Base-by-base conservation (phyloP, 2,888 invertebrate genomes). In the Hydropsyche betteni region DNA sequence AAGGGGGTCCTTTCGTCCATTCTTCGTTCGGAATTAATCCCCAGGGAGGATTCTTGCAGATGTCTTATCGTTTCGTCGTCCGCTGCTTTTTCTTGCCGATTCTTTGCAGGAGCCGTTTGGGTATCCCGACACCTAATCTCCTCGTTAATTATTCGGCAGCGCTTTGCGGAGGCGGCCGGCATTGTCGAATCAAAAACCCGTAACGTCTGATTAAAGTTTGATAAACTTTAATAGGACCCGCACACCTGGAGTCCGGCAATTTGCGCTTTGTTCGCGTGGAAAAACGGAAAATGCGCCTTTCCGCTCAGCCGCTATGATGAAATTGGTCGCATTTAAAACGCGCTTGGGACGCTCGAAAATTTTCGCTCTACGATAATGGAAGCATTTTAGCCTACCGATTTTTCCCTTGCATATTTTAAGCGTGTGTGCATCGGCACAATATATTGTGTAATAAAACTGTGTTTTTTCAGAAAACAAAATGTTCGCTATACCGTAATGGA, bases 131-230 rank as follows among this genome's bases (percentile, higher is more conserved):
- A 36, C 64, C 44, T 64, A 64, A 64, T 64, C 64, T 36, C 12
- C 64, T 64, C 64, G 34, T 64, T 64, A 64, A 64, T 64, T 64
- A 64, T 64, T 36, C 64, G 64, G 12, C 64, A 10, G 10, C 61
- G 5, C 16, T 61, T 16, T 61, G 33, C 16, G 61, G 61, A 24
- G 24, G n/a, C 33, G 7, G 61, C n/a, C 53, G 16, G 64, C 34
- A 64, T 64, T 64, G 36, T 64, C 36, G 64, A 12, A 64, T 36
- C 36, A 64, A 64, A 64, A 55, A 14, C 55, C 44, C 74, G 69
- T 52, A 44, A 68, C 50, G 44, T 44, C 69, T 68, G 74, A 74
- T 74, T 74, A 51, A 74, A 74, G 53, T 74, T 74, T 74, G 69
- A 53, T 74, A 55, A 74, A 69, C 52, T 74, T 52, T 53, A 12